These are phyloP conservation scores for Neomicropteryx cornuta DNA, from an alignment of 1,140 invertebrate genomes.

Conservation along the genomic window DNA sequence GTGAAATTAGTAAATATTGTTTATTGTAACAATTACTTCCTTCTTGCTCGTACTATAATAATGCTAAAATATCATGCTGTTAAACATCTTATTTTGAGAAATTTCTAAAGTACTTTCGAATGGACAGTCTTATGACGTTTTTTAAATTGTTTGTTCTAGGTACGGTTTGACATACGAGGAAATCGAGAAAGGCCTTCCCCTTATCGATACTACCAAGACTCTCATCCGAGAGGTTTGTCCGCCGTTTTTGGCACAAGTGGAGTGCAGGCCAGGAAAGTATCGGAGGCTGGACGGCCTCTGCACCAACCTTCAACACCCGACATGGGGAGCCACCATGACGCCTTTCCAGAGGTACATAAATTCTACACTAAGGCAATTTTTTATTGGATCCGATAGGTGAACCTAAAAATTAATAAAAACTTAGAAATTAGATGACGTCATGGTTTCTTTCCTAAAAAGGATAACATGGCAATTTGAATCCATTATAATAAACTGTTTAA, in stretches of 20 bases:
- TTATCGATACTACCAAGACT: constrained; percentile 84
- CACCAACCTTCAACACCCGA: constrained; percentile 84
- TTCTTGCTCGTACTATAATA: no score
- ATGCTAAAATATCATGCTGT: no score
- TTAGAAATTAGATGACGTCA: constrained; percentile 4
- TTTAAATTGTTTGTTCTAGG: constrained; percentile 41
- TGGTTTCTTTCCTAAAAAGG: not conserved
- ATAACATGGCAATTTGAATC: constrained; percentile 1
- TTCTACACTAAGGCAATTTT: not conserved
- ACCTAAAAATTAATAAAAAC: constrained; percentile 8
- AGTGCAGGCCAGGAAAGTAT: constrained; percentile 84
- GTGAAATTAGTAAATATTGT: no score
- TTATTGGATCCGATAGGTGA: not conserved
- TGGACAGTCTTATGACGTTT: no score
- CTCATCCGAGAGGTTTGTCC: constrained; percentile 80
- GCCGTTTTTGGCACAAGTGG: constrained; percentile 74
- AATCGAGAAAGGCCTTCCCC: constrained; percentile 75
- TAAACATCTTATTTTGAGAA: no score
- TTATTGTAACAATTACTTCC: no score
- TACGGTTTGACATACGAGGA: constrained; percentile 77
- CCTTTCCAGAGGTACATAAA: constrained; percentile 62
- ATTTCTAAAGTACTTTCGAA: no score
- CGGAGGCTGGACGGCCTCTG: constrained; percentile 82
- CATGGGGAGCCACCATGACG: constrained; percentile 78
- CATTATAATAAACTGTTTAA: no score